Percentiles rank a stretch among this genome's conserved stretches.
Conservation (phyloP, 2,113 vertebrate species). For the Proteles cristata region DNA sequence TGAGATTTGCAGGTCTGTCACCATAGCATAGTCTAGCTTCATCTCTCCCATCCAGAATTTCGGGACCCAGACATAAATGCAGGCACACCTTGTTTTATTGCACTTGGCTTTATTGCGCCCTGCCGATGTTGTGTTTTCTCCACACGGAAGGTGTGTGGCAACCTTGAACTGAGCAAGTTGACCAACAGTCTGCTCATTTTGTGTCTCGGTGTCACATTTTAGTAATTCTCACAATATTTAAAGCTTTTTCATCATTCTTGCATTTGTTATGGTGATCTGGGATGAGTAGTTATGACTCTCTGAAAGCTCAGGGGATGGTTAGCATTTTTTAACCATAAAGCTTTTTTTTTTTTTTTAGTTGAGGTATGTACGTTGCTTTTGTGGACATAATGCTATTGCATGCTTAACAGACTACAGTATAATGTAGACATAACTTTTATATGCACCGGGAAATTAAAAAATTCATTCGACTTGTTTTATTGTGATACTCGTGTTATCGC, state of each 20-base stretch:
- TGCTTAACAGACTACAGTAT: neutral
- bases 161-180: neutral
- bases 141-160: neutral
- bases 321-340: neutral
- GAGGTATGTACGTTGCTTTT: neutral
- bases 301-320: neutral
- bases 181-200: neutral
- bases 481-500: neutral
- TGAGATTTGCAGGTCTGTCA: neutral
- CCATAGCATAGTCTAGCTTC: accelerated
- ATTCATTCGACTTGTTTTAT: neutral
- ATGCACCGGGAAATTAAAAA: neutral
- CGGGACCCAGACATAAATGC: neutral
- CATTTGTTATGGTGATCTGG: neutral
- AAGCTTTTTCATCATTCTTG: neutral
- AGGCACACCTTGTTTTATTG: neutral
- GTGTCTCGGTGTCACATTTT: neutral
- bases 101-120: no score
- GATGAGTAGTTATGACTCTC: neutral
- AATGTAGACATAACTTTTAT: neutral
- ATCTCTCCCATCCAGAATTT: no score
- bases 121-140: neutral
- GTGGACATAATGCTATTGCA: neutral
- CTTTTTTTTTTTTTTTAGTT: neutral
- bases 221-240: neutral